These are phyloP conservation scores for Drepana arcuata DNA, from an alignment of 1,140 invertebrate species.

Conservation along the genomic window DNA sequence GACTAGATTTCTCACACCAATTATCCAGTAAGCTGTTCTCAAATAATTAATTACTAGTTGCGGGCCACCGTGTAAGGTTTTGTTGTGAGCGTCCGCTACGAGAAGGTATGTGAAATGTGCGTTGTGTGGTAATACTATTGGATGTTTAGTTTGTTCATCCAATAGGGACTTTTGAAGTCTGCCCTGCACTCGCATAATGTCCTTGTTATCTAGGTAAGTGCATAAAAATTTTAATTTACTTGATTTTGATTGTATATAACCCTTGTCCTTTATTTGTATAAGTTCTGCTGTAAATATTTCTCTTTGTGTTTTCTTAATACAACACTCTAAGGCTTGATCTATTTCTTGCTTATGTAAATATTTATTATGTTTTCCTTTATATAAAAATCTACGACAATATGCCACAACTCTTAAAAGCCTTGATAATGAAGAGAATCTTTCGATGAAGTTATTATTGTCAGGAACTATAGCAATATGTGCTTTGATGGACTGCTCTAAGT, in stretches of 20 bases:
- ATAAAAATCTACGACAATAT: conserved; percentile 3
- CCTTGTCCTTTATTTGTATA: conserved; percentile 2
- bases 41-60: conserved; percentile 7
- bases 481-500: conserved; percentile 4
- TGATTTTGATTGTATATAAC: conserved; percentile 3
- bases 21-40: conserved; percentile 7
- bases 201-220: conserved; percentile 4
- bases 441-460: background rate
- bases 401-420: conserved; percentile 1
- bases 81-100: conserved; percentile 4
- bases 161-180: conserved; percentile 6
- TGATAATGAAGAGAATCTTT: conserved; percentile 1
- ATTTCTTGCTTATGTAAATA: conserved; percentile 3
- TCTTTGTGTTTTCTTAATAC: conserved; percentile 4
- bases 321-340: conserved; percentile 1
- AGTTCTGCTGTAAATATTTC: conserved; percentile 6
- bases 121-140: conserved; percentile 3
- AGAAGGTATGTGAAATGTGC: conserved; percentile 2
- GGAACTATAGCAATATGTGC: background rate
- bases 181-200: conserved; percentile 1
- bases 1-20: conserved; percentile 3
- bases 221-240: conserved; percentile 6
- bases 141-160: conserved; percentile 2
- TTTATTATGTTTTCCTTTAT: background rate
- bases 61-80: conserved; percentile 4